Evolutionary conservation across 1,140 invertebrate species (phyloP).

Genomic region (roundworm (Caenorhabditis elegans)): WBcel235 BX284606.5:2114501-2115000

Average conservation of each 20-base stretch:
- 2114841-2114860: constrained; percentile 46
- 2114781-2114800: constrained; percentile 40
- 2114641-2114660: too few relatives aligned
- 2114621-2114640: too few relatives aligned
- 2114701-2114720: neutral
- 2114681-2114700: too few relatives aligned
- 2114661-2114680: too few relatives aligned
- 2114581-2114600: too few relatives aligned
- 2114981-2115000: constrained; percentile 53
- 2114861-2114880: constrained; percentile 60
- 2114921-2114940: neutral
- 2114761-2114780: constrained; percentile 35
- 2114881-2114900: constrained; percentile 59
- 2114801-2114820: constrained; percentile 9
- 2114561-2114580: too few relatives aligned
- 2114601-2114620: too few relatives aligned
- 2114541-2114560: too few relatives aligned
- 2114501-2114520: too few relatives aligned
- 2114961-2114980: constrained; percentile 54
- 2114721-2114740: constrained; percentile 20
- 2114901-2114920: constrained; percentile 53
- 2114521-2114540: too few relatives aligned
- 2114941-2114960: constrained; percentile 43
- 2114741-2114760: neutral
- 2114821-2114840: constrained; percentile 22